Conservation (phyloP, 2,113 vertebrate genomes). For the Grallaria varia region DNA sequence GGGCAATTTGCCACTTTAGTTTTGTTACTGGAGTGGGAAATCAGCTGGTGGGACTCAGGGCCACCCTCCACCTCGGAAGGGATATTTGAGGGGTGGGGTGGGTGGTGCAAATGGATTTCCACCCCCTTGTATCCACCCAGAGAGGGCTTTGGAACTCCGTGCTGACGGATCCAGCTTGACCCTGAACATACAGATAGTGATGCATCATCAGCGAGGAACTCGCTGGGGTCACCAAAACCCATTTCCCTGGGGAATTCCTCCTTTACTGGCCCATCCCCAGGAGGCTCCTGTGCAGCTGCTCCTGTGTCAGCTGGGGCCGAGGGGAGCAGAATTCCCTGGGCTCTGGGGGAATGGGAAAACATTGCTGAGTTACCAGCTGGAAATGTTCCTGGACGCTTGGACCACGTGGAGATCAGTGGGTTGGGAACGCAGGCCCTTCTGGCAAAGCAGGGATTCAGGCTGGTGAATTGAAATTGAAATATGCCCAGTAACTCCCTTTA, state of each 20-base stretch:
- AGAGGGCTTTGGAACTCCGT: not conserved
- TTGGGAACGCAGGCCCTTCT: not conserved
- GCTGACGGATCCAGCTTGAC: not conserved
- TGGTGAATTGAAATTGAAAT: not conserved
- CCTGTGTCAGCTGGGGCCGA: not conserved
- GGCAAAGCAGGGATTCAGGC: not conserved
- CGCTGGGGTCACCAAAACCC: not conserved
- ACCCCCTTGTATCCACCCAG: not conserved
- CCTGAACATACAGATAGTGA: not conserved
- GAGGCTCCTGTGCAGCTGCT: conserved; percentile 1
- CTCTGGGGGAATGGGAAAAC: not conserved
- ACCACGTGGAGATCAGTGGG: not conserved
- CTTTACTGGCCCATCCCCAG: not conserved
- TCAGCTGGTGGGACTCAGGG: not conserved
- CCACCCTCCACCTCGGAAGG: not conserved
- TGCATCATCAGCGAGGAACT: not conserved
- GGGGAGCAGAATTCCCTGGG: not conserved
- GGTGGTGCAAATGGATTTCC: not conserved
- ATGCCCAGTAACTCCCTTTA: not conserved
- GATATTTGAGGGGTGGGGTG: not conserved
- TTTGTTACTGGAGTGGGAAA: not conserved
- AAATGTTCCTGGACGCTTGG: not conserved
- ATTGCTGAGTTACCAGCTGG: not conserved
- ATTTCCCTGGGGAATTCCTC: not conserved
- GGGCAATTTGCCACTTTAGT: not conserved